These are phyloP conservation scores for Stenotaenia linearis DNA, from an alignment of 2,888 invertebrate genomes.

Conservation along the genomic window DNA sequence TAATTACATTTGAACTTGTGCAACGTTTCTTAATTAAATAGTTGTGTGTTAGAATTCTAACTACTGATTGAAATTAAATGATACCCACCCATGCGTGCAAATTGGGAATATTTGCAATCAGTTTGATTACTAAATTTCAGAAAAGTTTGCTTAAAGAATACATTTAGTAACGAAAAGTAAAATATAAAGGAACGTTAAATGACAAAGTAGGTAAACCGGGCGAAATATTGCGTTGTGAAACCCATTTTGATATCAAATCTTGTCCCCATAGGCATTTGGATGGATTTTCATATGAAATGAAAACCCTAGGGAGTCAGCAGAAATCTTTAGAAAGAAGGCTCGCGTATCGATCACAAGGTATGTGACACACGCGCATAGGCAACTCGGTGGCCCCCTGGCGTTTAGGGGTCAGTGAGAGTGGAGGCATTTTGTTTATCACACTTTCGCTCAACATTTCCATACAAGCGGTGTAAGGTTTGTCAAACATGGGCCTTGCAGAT, in stretches of 20 bases:
- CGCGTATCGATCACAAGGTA: not conserved
- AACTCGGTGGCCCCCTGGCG: not conserved
- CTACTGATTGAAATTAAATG: not conserved
- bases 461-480: not conserved
- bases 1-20: not conserved
- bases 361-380: not conserved
- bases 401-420: not conserved
- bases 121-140: no score
- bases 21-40: not conserved
- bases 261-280: not conserved
- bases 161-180: no score
- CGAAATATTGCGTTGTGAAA: not conserved
- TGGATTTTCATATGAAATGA: constrained; percentile 16
- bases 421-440: constrained; percentile 1
- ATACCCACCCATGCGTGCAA: no score
- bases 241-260: not conserved
- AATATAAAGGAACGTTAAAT: not conserved
- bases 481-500: constrained; percentile 4
- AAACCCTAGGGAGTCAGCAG: not conserved
- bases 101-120: no score
- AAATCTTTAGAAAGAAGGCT: not conserved
- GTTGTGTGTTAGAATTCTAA: not conserved
- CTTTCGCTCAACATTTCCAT: constrained; percentile 1
- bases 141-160: no score
- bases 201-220: not conserved